These are phyloP conservation scores for Atherinosoma microstoma DNA, from an alignment of 2,797 vertebrate genomes.

Conservation along the genomic window DNA sequence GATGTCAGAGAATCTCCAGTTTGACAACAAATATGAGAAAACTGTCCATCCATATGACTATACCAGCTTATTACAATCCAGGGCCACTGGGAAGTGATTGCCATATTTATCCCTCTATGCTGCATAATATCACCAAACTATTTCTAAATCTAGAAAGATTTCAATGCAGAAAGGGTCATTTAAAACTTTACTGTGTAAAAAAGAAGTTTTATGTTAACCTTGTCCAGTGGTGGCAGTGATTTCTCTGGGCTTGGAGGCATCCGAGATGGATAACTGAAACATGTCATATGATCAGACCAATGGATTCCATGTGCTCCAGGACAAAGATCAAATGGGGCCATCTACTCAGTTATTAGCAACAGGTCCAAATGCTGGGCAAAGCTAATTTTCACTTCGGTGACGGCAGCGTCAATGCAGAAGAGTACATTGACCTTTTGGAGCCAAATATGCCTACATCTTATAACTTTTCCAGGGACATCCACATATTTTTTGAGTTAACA, in stretches of 20 bases:
- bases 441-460: not conserved
- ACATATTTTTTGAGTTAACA: not conserved
- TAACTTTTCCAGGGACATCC: too few species aligned
- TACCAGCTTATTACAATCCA: not conserved
- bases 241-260: not conserved
- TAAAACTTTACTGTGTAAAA: not conserved
- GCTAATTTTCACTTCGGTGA: not conserved
- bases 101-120: not conserved
- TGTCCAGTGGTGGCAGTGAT: not conserved
- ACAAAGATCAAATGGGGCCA: not conserved
- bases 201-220: not conserved
- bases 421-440: not conserved
- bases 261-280: not conserved
- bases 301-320: not conserved
- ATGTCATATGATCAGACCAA: not conserved
- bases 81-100: not conserved
- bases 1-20: too few species aligned
- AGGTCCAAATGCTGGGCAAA: not conserved
- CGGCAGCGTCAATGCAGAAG: not conserved
- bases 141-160: not conserved
- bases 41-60: not conserved
- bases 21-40: too few species aligned
- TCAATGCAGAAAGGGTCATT: not conserved
- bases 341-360: not conserved
- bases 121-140: not conserved